phyloP scores from a whole-genome alignment of 2,113 vertebrate genomes.

The Lophochroa leadbeateri region DNA sequence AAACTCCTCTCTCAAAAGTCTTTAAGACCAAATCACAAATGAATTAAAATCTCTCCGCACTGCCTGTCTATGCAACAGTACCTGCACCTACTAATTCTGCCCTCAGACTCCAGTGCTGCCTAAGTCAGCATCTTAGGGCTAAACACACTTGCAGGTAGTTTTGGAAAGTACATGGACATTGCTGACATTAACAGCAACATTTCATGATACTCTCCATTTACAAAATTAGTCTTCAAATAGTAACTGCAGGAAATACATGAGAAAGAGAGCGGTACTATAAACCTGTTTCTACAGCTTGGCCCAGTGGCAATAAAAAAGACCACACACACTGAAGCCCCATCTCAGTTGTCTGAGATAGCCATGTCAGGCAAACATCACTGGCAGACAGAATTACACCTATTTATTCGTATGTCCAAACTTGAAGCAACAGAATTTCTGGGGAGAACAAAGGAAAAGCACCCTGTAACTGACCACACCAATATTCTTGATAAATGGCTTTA shows the following conservation, averaged over 20 bases:
- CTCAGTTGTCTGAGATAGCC: neutral
- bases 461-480: neutral
- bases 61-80: rapidly evolving
- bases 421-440: neutral
- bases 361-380: neutral
- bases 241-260: neutral
- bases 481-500: neutral
- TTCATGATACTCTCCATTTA: neutral
- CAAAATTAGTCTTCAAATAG: neutral
- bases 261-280: neutral
- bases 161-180: neutral
- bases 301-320: neutral
- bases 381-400: neutral
- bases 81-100: neutral
- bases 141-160: neutral
- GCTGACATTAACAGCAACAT: neutral
- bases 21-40: neutral
- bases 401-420: neutral
- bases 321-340: neutral
- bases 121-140: neutral
- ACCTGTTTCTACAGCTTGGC: neutral
- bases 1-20: neutral
- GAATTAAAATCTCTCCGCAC: neutral
- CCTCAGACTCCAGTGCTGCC: neutral
- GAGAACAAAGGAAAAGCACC: neutral